A percentile compares a stretch with the other conserved stretches of the same genome.
phyloP scores from a whole-genome alignment of 2,888 invertebrate genomes.

The Teleogryllus oceanicus region DNA sequence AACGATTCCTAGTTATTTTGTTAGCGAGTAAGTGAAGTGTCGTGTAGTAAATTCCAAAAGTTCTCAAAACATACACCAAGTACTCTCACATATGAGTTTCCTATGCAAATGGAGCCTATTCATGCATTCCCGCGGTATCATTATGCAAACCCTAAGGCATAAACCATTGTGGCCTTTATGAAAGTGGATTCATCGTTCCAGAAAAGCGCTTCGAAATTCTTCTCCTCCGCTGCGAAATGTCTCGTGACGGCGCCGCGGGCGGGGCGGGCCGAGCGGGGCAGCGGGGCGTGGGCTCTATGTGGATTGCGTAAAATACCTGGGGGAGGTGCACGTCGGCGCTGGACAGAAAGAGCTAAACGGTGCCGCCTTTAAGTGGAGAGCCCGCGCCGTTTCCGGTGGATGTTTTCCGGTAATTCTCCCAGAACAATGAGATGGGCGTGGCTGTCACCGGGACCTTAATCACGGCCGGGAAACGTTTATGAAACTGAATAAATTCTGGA shows the following conservation, averaged over 20 bases:
- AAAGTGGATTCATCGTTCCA: conserved; percentile 9
- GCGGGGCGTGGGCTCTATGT: not conserved
- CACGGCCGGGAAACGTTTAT: not conserved
- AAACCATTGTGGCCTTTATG: conserved; percentile 18
- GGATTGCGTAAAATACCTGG: not conserved
- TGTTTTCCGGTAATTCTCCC: not conserved
- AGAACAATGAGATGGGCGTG: not conserved
- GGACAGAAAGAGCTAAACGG: conserved; percentile 6
- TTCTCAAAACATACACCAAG: conserved; percentile 23
- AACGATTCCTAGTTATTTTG: conserved; percentile 30
- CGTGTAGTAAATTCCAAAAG: conserved; percentile 24
- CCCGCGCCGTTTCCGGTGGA: not conserved
- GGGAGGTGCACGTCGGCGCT: not conserved
- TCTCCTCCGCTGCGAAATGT: not conserved
- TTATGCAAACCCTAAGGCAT: not conserved
- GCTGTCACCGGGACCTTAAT: not conserved
- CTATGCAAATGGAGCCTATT: conserved; percentile 22
- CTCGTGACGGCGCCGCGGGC: not conserved
- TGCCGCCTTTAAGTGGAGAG: conserved; percentile 5
- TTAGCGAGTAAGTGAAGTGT: conserved; percentile 19
- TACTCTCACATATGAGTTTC: conserved; percentile 21
- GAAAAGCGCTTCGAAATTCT: conserved; percentile 1
- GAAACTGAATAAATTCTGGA: not conserved
- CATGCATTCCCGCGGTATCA: conserved; percentile 18
- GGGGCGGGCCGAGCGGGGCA: not conserved